A percentile compares a stretch with the other conserved stretches of the same genome.
These are phyloP conservation scores for Xiphorhynchus elegans DNA, from an alignment of 2,113 vertebrate species.

Conservation along the genomic window DNA sequence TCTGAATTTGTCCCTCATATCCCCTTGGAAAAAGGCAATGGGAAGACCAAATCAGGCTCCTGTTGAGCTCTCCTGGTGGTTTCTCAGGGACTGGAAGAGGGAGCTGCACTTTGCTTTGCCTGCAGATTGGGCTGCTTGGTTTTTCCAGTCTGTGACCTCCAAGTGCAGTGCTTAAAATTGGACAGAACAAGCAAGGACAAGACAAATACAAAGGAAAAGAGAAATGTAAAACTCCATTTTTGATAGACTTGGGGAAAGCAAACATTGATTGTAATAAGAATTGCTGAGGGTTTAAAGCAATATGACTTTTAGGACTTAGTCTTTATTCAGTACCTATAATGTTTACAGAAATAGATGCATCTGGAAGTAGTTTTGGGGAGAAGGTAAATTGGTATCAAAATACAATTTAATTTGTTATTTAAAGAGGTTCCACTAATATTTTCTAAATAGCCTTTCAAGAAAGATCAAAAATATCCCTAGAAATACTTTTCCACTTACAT, in stretches of 20 bases:
- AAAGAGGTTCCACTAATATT: not conserved
- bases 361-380: not conserved
- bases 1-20: not conserved
- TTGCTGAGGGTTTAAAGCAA: not conserved
- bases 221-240: not conserved
- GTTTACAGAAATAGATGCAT: not conserved
- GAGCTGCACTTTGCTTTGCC: not conserved
- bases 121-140: not conserved
- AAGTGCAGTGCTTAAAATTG: not conserved
- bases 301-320: not conserved
- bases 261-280: not conserved
- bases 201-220: not conserved
- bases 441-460: not conserved
- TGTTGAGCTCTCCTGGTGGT: not conserved
- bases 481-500: not conserved
- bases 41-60: not conserved
- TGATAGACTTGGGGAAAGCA: not conserved
- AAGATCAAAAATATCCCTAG: not conserved
- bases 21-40: not conserved
- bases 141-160: not conserved
- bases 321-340: not conserved
- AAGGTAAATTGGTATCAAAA: not conserved
- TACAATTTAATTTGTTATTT: not conserved
- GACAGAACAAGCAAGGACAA: not conserved
- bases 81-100: not conserved